Base-by-base conservation (phyloP, 2,888 invertebrate species). In the Leptinotarsa haldemani region DNA sequence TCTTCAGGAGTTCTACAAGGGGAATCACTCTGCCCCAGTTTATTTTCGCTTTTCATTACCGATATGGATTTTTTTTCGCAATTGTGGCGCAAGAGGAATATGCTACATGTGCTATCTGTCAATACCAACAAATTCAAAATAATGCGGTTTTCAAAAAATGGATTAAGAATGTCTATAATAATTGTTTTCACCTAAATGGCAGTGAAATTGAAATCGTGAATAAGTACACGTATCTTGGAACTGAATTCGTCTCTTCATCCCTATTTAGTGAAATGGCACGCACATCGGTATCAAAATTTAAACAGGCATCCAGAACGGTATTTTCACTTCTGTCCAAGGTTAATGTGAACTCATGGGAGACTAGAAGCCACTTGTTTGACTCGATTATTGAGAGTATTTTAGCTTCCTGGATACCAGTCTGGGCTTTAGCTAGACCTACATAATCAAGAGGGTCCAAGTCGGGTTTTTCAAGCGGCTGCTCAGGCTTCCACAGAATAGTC, bases 21-120 rank as follows among this genome's bases (percentile, higher is more conserved):
- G 20, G 56, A 58, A 25, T 58, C 56, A 58, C 56, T 58, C 56
- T n/a, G 56, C 15, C 58, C 7, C 58, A 58, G 3, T 13, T 22
- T 22, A 22, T 58, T 20, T 13, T 58, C 15, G 7, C 20, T 58
- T 3, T 58, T 58, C 56, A 20, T 53, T 18, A 1, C 5, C 20
- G 7, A 56, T 18, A 16, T 56, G 12, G 20, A 18, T 25, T 5
- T 25, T 5, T 30, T 30, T 30, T 5, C 12, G 20, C 18, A 16
- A 58, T 25, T 3, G 25, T n/a, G 25, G 58, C 16, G 16, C 53
- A 30, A 20, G 53, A 18, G 53, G 53, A 58, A 58, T 58, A 20
- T n/a, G n/a, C 20, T n/a, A 3, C 1, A n/a, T 53, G 53, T 0
- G 12, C 53, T 53, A 53, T n/a, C 18, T 20, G 53, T 53, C 18